These are phyloP conservation scores for Coregonus suidteri DNA, from an alignment of 2,797 vertebrate species.

Conservation along the genomic window DNA sequence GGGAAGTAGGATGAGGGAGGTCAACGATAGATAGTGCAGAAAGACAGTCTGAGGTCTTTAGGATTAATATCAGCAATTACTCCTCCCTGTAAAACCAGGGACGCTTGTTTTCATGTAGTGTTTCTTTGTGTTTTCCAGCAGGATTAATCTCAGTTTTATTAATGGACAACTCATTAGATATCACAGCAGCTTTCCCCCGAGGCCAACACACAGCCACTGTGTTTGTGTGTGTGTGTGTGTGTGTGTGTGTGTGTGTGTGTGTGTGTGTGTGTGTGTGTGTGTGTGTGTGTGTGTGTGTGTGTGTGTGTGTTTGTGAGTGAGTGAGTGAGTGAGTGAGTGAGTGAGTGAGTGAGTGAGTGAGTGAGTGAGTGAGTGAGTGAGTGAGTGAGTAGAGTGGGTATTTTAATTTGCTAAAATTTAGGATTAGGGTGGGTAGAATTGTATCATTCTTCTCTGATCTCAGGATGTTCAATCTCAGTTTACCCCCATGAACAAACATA, in stretches of 20 bases:
- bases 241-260: conserved; percentile 36
- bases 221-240: conserved; percentile 31
- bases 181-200: conserved; percentile 71
- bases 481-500: conserved; percentile 56
- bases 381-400: conserved; percentile 51
- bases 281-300: no score
- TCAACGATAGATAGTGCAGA: no score
- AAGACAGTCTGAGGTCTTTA: conserved; percentile 28
- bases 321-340: no score
- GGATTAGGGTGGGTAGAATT: conserved; percentile 74
- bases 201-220: conserved; percentile 65
- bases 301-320: no score
- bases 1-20: no score
- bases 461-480: conserved; percentile 74
- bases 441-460: conserved; percentile 73
- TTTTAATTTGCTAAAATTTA: conserved; percentile 72
- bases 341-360: neutral
- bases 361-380: conserved; percentile 36
- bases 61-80: conserved; percentile 24
- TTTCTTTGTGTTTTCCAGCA: conserved; percentile 52
- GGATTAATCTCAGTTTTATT: conserved; percentile 77
- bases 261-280: conserved; percentile 5
- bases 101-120: conserved; percentile 75
- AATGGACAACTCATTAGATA: conserved; percentile 81
- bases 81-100: conserved; percentile 37